A percentile compares a stretch with the other conserved stretches of the same genome.
Conservation (phyloP, 2,888 invertebrate species). For the Acanthopleura granulata region DNA sequence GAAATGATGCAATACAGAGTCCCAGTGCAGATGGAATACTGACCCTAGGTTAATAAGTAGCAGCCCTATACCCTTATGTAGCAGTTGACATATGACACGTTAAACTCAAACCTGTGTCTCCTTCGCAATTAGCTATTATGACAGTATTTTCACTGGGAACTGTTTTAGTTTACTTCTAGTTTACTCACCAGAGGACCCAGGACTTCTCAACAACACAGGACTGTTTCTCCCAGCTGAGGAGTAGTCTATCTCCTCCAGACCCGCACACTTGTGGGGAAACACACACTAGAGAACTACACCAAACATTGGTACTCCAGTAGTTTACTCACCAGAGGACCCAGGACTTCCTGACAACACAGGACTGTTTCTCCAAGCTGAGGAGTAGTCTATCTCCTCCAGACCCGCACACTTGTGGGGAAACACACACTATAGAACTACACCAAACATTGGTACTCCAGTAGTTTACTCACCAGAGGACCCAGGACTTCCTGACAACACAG, state of each 20-base stretch:
- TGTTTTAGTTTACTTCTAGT: no score
- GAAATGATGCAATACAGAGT: no score
- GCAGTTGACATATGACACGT: no score
- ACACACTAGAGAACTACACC: no score
- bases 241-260: conserved; percentile 75
- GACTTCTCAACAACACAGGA: conserved; percentile 72
- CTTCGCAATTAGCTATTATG: no score
- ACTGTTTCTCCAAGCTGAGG: conserved; percentile 77
- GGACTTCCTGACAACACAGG: conserved; percentile 72
- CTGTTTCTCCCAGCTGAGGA: conserved; percentile 77
- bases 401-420: conserved; percentile 97
- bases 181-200: conserved; percentile 50
- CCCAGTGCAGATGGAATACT: no score
- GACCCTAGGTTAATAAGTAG: no score
- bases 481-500: conserved; percentile 71
- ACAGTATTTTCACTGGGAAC: no score
- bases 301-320: background rate
- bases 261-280: conserved; percentile 96
- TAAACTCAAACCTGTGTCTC: no score
- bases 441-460: background rate
- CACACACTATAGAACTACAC: no score
- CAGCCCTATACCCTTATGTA: no score
- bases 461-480: conserved; percentile 43
- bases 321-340: conserved; percentile 42
- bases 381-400: conserved; percentile 73